Percentiles rank a stretch among this genome's conserved stretches.
Evolutionary conservation across 2,797 vertebrate species (phyloP).

Genomic region (Myotis pilosus): DNA sequence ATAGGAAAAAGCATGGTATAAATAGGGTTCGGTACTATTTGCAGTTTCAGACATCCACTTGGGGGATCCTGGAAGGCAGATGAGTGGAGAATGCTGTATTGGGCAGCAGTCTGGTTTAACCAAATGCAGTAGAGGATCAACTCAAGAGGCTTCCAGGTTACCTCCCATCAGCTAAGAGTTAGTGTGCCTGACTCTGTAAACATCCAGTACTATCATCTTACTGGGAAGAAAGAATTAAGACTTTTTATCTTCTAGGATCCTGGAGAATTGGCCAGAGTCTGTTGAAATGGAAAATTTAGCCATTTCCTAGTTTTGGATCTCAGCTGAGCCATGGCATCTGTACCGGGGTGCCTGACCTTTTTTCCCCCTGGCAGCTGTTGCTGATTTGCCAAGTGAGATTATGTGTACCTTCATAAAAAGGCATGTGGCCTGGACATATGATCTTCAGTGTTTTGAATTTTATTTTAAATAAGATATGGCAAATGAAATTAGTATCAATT

Average conservation of each 20-base stretch:
- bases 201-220: background rate
- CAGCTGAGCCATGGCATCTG: constrained; percentile 63
- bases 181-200: background rate
- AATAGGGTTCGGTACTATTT: background rate
- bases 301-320: constrained; percentile 57
- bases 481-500: constrained; percentile 50
- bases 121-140: background rate
- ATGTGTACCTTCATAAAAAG: constrained; percentile 73
- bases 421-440: constrained; percentile 53
- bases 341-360: constrained; percentile 57
- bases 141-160: background rate
- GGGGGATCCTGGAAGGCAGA: background rate
- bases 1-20: background rate
- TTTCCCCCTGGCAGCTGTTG: constrained; percentile 45
- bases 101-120: background rate
- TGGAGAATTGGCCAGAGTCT: constrained; percentile 12
- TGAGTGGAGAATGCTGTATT: background rate
- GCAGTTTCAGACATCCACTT: background rate
- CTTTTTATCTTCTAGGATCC: constrained; percentile 5
- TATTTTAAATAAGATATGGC: constrained; percentile 53
- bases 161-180: background rate
- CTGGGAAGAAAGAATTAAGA: constrained; percentile 36
- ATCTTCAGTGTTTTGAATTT: constrained; percentile 60
- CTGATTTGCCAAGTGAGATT: constrained; percentile 74
- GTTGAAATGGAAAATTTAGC: constrained; percentile 54